Percentiles rank a stretch among this genome's conserved stretches.
These are phyloP conservation scores for Stichopus horrens DNA, from an alignment of 53 echinoderm and acorn worm genomes.

Conservation along the genomic window DNA sequence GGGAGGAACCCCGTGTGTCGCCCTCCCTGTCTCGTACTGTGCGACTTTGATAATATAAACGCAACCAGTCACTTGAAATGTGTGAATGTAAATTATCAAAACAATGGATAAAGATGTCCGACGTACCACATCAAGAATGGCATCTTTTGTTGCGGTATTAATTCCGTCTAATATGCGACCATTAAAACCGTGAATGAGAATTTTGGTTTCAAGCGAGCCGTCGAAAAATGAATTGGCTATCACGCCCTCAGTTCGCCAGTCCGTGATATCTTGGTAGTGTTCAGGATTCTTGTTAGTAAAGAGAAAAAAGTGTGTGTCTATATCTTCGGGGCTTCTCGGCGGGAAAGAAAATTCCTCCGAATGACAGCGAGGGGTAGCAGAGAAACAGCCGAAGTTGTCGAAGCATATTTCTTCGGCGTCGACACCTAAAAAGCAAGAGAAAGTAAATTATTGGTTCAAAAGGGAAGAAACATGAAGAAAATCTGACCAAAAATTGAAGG, in stretches of 20 bases:
- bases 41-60: no score
- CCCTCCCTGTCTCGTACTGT: no score
- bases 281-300: not conserved
- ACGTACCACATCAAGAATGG: not conserved
- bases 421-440: not conserved
- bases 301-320: not conserved
- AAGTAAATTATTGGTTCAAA: no score
- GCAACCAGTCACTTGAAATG: no score
- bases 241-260: not conserved
- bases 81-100: no score
- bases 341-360: not conserved
- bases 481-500: no score
- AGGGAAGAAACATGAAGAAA: no score
- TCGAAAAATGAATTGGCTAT: not conserved
- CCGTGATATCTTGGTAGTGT: not conserved
- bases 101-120: no score
- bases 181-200: constrained; percentile 20
- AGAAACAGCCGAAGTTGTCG: not conserved
- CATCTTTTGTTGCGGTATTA: not conserved
- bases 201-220: not conserved
- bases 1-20: no score
- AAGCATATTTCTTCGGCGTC: not conserved
- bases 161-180: not conserved
- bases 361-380: not conserved
- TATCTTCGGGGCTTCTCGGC: constrained; percentile 14